phyloP scores from a whole-genome alignment of 2,113 vertebrate species.

The Nothoprocta perdicaria region DNA sequence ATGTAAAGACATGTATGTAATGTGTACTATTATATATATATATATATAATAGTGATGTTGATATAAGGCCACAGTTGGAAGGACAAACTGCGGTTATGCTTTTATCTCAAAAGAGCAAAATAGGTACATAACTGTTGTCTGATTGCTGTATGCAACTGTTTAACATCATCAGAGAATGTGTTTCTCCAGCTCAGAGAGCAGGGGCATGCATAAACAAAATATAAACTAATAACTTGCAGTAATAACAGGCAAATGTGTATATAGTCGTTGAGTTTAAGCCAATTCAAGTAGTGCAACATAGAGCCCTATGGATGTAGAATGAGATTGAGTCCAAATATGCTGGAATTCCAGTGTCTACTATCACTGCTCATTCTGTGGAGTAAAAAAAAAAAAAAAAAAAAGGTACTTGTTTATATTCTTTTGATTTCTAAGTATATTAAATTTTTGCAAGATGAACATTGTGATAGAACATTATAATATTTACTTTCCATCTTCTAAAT shows the following conservation, averaged over 20 bases:
- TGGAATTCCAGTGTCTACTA: not conserved
- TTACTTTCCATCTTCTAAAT: not conserved
- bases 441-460: no score
- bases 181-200: not conserved
- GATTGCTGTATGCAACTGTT: not conserved
- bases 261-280: not conserved
- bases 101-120: not conserved
- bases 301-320: not conserved
- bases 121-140: not conserved
- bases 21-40: no score
- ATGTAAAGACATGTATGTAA: no score
- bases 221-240: not conserved
- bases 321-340: not conserved
- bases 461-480: not conserved
- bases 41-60: not conserved
- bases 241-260: not conserved
- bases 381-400: not conserved
- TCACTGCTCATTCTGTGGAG: not conserved
- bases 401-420: not conserved
- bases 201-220: not conserved
- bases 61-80: not conserved
- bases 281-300: not conserved
- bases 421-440: not conserved
- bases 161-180: not conserved
- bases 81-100: not conserved